A percentile compares a stretch with the other conserved stretches of the same genome.
Evolutionary conservation across 2,888 invertebrate species (phyloP).

Genomic region (Cantharis nigra): DNA sequence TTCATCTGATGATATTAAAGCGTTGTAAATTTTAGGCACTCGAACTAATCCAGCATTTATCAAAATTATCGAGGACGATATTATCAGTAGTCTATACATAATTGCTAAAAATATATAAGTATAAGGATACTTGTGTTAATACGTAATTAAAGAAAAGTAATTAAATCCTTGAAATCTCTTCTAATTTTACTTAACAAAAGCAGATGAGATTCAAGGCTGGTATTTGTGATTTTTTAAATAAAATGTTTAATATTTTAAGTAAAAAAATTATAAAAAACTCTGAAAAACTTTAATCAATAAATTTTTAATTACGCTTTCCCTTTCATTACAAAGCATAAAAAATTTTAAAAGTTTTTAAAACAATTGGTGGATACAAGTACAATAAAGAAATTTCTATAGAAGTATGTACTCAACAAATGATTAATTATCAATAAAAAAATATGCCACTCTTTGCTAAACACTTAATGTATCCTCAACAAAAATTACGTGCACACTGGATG

Average conservation of each 20-base stretch:
- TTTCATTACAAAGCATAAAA: neutral
- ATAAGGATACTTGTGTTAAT: neutral
- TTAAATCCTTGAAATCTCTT: neutral
- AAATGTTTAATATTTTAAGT: neutral
- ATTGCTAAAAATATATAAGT: neutral
- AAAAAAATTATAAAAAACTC: neutral
- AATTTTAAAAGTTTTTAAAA: neutral
- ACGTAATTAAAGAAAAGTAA: neutral
- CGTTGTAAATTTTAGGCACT: conserved; percentile 79
- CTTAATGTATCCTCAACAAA: neutral
- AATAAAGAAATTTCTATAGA: neutral
- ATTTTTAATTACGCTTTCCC: neutral
- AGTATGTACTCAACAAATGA: neutral
- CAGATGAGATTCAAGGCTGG: neutral
- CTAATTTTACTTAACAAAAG: neutral
- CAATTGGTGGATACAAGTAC: neutral
- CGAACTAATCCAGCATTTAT: conserved; percentile 59
- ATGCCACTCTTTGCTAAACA: neutral
- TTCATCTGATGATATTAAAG: conserved; percentile 77
- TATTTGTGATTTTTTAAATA: neutral
- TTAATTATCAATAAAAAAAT: neutral
- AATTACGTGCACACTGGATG: neutral
- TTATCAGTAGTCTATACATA: conserved; percentile 33
- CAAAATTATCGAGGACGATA: conserved; percentile 33
- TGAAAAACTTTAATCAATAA: neutral